These are phyloP conservation scores for Sphaerodactylus townsendi DNA, from an alignment of 2,113 vertebrate genomes.

Conservation along the genomic window DNA sequence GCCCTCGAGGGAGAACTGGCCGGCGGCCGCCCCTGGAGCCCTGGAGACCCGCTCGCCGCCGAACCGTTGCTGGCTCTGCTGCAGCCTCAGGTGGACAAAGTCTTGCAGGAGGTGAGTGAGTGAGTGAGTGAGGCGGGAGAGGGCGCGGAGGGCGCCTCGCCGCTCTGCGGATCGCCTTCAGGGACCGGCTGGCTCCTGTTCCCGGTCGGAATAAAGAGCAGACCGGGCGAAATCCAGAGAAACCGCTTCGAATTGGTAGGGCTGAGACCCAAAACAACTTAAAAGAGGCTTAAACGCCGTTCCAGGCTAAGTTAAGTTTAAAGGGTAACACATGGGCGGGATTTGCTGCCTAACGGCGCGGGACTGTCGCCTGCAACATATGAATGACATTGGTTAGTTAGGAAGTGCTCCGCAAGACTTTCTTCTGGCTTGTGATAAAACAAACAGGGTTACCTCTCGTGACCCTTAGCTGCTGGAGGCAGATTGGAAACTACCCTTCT, in stretches of 20 bases:
- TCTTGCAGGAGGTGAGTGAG: constrained; percentile 85
- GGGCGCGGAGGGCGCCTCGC: background rate
- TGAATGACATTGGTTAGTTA: background rate
- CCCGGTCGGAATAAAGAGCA: background rate
- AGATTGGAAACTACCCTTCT: background rate
- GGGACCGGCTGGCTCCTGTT: too few relatives aligned
- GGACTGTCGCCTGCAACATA: background rate
- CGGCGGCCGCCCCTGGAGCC: constrained; percentile 50
- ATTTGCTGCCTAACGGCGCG: background rate
- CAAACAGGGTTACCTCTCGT: too few relatives aligned
- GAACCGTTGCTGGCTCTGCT: constrained; percentile 76
- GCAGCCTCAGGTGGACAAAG: constrained; percentile 77
- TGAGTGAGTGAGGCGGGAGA: too few relatives aligned
- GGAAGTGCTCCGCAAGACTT: background rate
- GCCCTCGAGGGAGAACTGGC: constrained; percentile 79
- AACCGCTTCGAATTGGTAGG: background rate
- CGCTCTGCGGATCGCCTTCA: background rate
- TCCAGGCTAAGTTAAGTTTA: background rate
- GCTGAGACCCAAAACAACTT: too few relatives aligned
- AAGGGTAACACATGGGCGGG: background rate
- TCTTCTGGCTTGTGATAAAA: background rate
- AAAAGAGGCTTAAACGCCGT: background rate
- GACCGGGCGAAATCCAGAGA: background rate
- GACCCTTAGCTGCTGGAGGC: background rate
- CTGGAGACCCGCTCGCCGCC: constrained; percentile 31